Evolutionary conservation across 2,797 vertebrate genomes (phyloP).

Genomic region (Falco novaeseelandiae): DNA sequence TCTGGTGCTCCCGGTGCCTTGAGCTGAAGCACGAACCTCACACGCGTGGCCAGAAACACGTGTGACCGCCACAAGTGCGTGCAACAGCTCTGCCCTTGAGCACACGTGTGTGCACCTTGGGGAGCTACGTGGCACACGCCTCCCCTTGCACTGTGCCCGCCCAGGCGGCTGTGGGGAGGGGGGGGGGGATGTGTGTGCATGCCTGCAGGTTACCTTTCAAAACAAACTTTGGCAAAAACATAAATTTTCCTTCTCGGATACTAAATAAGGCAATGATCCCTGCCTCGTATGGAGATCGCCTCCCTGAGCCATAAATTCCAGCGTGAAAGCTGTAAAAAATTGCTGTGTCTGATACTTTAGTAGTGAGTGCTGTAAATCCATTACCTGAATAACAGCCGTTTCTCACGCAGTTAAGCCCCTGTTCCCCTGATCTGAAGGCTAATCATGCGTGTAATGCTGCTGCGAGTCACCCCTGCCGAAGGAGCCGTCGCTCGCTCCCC

Average conservation of each 20-base stretch:
- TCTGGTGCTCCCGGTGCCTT: neutral
- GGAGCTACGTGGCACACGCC: neutral
- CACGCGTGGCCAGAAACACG: accelerated
- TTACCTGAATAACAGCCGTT: constrained; percentile 72
- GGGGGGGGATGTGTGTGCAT: neutral
- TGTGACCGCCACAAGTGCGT: accelerated
- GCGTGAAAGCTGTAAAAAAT: constrained; percentile 73
- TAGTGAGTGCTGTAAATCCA: constrained; percentile 70
- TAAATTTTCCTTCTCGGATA: constrained; percentile 48
- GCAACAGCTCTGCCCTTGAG: neutral
- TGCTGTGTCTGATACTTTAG: constrained; percentile 70
- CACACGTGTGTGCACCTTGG: neutral
- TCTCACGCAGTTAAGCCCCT: constrained; percentile 59
- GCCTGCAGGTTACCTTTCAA: constrained; percentile 51
- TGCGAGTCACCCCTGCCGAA: constrained; percentile 30
- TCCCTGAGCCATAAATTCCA: constrained; percentile 69
- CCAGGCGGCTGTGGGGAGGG: neutral
- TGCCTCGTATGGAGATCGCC: constrained; percentile 46
- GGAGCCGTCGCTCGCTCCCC: neutral
- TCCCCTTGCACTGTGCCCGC: accelerated
- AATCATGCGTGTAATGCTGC: constrained; percentile 66
- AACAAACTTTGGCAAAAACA: constrained; percentile 60
- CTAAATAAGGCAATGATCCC: constrained; percentile 74
- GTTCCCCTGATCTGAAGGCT: constrained; percentile 59
- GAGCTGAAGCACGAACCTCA: neutral